Percentiles rank a stretch among this genome's conserved stretches.
These are phyloP conservation scores for Drymonia ruficornis DNA, from an alignment of 2,888 invertebrate species.

Conservation along the genomic window DNA sequence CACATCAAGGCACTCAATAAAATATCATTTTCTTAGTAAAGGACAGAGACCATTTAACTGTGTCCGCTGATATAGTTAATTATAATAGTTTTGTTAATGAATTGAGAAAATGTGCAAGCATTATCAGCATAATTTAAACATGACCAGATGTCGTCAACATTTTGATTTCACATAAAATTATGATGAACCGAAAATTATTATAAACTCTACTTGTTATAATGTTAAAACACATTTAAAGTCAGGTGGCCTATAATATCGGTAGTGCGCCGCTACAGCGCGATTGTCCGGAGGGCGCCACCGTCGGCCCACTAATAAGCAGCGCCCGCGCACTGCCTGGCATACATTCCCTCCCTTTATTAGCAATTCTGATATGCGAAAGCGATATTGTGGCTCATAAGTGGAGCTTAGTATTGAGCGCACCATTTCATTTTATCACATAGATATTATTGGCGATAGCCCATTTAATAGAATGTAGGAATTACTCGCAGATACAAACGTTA, in stretches of 20 bases:
- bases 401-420: conserved; percentile 58
- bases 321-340: conserved; percentile 61
- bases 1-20: too few relatives aligned
- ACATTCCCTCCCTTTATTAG: conserved; percentile 77
- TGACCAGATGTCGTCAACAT: too few relatives aligned
- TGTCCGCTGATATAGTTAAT: too few relatives aligned
- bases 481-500: conserved; percentile 65
- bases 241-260: background rate
- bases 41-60: too few relatives aligned
- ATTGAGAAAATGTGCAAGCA: too few relatives aligned
- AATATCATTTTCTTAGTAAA: too few relatives aligned
- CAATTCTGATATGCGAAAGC: conserved; percentile 81
- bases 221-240: too few relatives aligned
- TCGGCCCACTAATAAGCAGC: conserved; percentile 51
- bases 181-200: too few relatives aligned
- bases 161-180: too few relatives aligned
- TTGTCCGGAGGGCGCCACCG: conserved; percentile 61
- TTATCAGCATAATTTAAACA: too few relatives aligned
- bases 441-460: conserved; percentile 59
- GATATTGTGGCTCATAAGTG: conserved; percentile 76
- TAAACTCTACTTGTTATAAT: too few relatives aligned
- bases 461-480: conserved; percentile 74
- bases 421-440: conserved; percentile 75
- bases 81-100: too few relatives aligned
- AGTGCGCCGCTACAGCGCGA: conserved; percentile 29